Evolutionary conservation across 2,113 vertebrate genomes (phyloP), one percentile per base, ranked within the genome.

Genomic region (Muntiacus reevesi): DNA sequence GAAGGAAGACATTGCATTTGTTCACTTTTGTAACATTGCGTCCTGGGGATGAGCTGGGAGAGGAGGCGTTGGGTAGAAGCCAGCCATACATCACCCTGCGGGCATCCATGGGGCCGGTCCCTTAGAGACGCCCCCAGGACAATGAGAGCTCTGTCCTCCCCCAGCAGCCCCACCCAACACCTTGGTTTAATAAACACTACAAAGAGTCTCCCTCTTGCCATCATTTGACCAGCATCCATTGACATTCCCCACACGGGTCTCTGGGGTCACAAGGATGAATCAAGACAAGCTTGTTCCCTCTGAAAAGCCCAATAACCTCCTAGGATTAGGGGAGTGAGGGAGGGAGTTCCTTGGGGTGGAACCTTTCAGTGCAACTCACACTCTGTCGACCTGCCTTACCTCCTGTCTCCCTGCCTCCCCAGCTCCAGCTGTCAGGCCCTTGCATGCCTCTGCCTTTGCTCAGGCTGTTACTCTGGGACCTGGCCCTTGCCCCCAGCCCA

Each of bases 21-120:
- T 96, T 98, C 95, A 95, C 91, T 97, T 98, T 98, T 95, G 6
- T 97, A 95, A 92, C 30, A 25, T 79, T 94, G 86, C 96, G 78
- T 7, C 7, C 96, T 95, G 91, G 96, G 13, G 11, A 36, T 84
- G 88, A 52, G 43, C 74, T 89, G 71, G 3, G 0, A n/a, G 36
- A 83, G 91, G 97, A 94, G 74, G 50, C 30, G 13, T 12, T 30
- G 52, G 52, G 27, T 17, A 33, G 82, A 86, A 86, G 91, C 36
- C 25, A 76, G 54, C 27, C 16, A 0, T 57, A 21, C 1, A 40
- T 76, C 50, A 59, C 71, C 60, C 6, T 4, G 50, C 52, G 81
- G 79, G 81, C n/a, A 25, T 52, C 6, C 3, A 1, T 13, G 16
- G 45, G 96, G 92, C 97, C 57, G 83, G 96, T 85, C 84, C 90